A percentile compares a stretch with the other conserved stretches of the same genome.
Conservation (phyloP, 30 jellyfish, hydroid and myxozoan genomes). For the Pelagia noctiluca region DNA sequence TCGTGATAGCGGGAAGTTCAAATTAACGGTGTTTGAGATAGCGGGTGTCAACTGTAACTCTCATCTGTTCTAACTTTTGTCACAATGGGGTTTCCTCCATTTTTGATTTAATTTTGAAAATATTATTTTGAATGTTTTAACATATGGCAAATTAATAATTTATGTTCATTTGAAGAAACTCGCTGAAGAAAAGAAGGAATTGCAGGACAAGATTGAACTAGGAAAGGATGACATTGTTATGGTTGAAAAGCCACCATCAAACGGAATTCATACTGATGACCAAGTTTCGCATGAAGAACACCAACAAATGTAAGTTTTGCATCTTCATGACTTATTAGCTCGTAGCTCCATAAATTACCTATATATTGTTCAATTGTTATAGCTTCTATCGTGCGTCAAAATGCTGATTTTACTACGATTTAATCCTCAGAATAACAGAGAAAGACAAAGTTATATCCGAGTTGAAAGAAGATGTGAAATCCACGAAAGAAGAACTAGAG, state of each 20-base stretch:
- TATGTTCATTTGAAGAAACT: conserved; percentile 52
- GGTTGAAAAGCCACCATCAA: conserved; percentile 49
- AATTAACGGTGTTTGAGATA: no score
- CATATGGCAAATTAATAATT: no score
- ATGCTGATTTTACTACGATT: background rate
- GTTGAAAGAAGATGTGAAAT: conserved; percentile 60
- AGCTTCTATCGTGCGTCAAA: background rate
- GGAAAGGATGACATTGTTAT: conserved; percentile 56
- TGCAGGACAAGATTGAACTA: conserved; percentile 49
- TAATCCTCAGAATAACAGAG: conserved; percentile 28
- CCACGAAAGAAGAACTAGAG: conserved; percentile 75
- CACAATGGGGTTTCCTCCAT: background rate
- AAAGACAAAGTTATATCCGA: conserved; percentile 59
- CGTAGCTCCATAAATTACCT: background rate
- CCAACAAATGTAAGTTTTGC: conserved; percentile 49
- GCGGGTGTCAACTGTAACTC: no score
- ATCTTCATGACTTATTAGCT: background rate
- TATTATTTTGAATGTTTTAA: no score
- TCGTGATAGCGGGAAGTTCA: no score
- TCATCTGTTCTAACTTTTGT: background rate
- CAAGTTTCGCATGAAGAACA: conserved; percentile 61
- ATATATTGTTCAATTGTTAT: background rate
- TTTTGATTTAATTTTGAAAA: background rate
- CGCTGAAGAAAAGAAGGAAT: conserved; percentile 54
- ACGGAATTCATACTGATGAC: conserved; percentile 39